A percentile compares a stretch with the other conserved stretches of the same genome.
phyloP scores from a whole-genome alignment of 2,113 vertebrate genomes.

The Thamnophis sirtalis region DNA sequence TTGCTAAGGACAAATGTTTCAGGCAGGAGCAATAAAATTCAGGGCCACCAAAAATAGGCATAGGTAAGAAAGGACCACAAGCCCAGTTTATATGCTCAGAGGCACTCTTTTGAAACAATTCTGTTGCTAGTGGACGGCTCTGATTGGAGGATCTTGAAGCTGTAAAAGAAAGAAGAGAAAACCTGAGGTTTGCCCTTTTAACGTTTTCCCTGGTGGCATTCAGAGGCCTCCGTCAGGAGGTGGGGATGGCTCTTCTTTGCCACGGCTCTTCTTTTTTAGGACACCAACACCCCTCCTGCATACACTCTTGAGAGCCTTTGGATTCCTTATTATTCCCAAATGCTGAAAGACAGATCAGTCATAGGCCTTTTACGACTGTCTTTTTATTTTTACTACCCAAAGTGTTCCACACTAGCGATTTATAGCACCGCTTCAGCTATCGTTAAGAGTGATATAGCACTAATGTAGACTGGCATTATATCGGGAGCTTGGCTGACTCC shows the following conservation, averaged over 20 bases:
- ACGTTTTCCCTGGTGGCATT: background rate
- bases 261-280: background rate
- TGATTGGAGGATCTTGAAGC: background rate
- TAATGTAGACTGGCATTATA: background rate
- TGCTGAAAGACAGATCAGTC: background rate
- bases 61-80: background rate
- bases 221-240: background rate
- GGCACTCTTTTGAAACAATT: background rate
- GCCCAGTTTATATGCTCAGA: background rate
- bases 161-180: background rate
- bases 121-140: background rate
- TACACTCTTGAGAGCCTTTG: background rate
- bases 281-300: background rate
- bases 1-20: background rate
- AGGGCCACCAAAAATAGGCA: background rate
- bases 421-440: background rate
- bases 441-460: background rate
- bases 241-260: background rate
- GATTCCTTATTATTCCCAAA: background rate
- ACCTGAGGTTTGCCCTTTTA: background rate
- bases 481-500: background rate
- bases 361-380: background rate
- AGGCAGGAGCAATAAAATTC: background rate
- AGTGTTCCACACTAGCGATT: background rate
- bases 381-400: background rate